Conservation (phyloP, 2,113 vertebrate species). For the Pan troglodytes region DNA sequence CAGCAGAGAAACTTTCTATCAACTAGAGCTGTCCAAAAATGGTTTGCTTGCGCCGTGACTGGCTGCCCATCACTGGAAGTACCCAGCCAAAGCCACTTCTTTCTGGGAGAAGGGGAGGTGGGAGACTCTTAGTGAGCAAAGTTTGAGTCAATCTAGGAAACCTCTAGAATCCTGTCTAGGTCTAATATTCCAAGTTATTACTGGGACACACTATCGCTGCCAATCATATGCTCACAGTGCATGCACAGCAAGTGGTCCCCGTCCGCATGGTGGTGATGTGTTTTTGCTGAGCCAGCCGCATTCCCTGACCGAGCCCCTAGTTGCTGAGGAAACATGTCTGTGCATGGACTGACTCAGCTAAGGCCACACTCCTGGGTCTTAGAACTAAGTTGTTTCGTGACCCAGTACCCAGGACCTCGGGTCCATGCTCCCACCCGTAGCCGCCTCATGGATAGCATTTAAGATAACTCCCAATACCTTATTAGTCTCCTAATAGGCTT, state of each 20-base stretch:
- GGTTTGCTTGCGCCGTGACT: neutral
- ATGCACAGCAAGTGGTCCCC: neutral
- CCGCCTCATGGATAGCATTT: neutral
- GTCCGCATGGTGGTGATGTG: accelerated
- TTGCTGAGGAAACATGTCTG: neutral
- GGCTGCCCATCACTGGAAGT: neutral
- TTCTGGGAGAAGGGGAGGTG: neutral
- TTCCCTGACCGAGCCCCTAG: neutral
- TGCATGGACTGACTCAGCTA: neutral
- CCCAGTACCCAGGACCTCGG: neutral
- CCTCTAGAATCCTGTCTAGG: neutral
- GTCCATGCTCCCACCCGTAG: neutral
- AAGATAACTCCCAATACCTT: neutral
- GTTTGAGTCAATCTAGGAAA: neutral
- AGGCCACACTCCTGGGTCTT: neutral
- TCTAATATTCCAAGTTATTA: neutral
- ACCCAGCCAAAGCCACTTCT: neutral
- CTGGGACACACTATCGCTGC: neutral
- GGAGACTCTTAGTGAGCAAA: neutral
- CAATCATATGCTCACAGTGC: accelerated
- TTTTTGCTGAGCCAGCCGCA: neutral
- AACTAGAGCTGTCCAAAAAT: neutral
- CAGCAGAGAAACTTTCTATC: neutral
- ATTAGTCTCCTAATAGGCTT: neutral
- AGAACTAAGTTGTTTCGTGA: neutral